phyloP scores from a whole-genome alignment of 2,113 vertebrate species.

The Vicugna pacos region DNA sequence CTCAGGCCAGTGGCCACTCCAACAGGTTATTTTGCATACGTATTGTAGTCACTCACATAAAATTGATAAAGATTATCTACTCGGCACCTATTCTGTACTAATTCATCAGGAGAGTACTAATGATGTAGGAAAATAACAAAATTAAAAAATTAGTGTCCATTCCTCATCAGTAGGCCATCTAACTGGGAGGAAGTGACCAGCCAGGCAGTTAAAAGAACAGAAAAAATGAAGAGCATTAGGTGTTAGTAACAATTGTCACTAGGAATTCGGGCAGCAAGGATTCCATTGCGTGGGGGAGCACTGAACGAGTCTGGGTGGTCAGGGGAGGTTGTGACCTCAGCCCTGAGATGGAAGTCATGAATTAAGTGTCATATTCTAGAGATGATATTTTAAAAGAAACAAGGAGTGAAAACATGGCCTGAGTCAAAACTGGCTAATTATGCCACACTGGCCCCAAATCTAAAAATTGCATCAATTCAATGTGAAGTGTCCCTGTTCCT shows the following conservation, averaged over 20 bases:
- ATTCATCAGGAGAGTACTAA: conserved; percentile 66
- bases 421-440: not conserved
- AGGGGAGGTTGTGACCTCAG: not conserved
- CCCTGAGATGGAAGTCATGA: not conserved
- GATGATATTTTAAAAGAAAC: not conserved
- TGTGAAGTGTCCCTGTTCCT: not conserved
- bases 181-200: conserved; percentile 10
- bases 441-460: not conserved
- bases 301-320: not conserved
- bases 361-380: not conserved
- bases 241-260: not conserved
- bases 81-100: conserved; percentile 29
- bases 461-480: not conserved
- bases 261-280: not conserved
- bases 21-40: conserved; percentile 61
- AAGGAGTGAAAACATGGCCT: not conserved
- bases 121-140: conserved; percentile 52
- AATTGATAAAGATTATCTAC: conserved; percentile 61
- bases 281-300: not conserved
- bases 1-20: conserved; percentile 13
- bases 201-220: conserved; percentile 35
- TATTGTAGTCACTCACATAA: conserved; percentile 64
- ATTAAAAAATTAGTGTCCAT: conserved; percentile 54
- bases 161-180: not conserved
- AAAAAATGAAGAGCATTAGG: not conserved